phyloP scores from a whole-genome alignment of 2,888 invertebrate genomes.

The Osmoderma eremita region DNA sequence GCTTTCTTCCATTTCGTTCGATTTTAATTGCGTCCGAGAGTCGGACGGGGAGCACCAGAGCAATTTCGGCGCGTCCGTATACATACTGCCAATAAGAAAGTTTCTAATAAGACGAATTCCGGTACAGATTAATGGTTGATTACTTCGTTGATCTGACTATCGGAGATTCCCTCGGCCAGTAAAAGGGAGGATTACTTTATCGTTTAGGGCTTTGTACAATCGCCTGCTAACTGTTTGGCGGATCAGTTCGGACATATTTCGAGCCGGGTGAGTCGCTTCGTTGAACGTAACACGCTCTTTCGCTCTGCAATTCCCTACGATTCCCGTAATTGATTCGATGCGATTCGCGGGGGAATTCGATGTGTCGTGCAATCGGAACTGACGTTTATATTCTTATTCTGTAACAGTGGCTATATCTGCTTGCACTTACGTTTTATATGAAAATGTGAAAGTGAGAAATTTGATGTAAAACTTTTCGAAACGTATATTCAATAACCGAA shows the following conservation, averaged over 20 bases:
- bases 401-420: too few species aligned
- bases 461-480: too few species aligned
- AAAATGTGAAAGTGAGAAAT: too few species aligned
- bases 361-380: background rate
- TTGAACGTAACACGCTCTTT: slow-evolving; percentile 46
- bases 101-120: slow-evolving; percentile 44
- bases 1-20: slow-evolving; percentile 8
- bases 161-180: slow-evolving; percentile 43
- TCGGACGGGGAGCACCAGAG: slow-evolving; percentile 22
- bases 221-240: slow-evolving; percentile 58
- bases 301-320: slow-evolving; percentile 42
- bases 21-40: slow-evolving; percentile 23
- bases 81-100: slow-evolving; percentile 41
- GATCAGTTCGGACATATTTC: slow-evolving; percentile 58
- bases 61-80: slow-evolving; percentile 27
- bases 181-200: slow-evolving; percentile 57
- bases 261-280: slow-evolving; percentile 34
- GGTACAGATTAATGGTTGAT: slow-evolving; percentile 45
- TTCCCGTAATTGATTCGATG: slow-evolving; percentile 44
- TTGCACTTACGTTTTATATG: too few species aligned
- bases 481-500: too few species aligned
- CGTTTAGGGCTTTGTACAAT: slow-evolving; percentile 61
- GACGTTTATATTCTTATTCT: too few species aligned
- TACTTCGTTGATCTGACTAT: slow-evolving; percentile 44
- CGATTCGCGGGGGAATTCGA: slow-evolving; percentile 2